phyloP scores from a whole-genome alignment of 2,113 vertebrate genomes.

The Sus scrofa region T2T-Sscrofa CM000813.6:46183501-46184000 shows the following conservation, averaged over 20 bases:
- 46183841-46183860: background rate
- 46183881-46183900: background rate
- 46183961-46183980: slow-evolving; percentile 46
- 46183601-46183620: background rate
- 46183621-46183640: background rate
- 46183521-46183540: background rate
- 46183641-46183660: background rate
- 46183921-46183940: slow-evolving; percentile 38
- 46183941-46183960: slow-evolving; percentile 60
- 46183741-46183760: background rate
- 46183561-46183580: background rate
- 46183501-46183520: background rate
- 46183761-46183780: background rate
- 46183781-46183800: background rate
- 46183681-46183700: background rate
- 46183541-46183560: background rate
- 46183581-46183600: background rate
- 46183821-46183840: background rate
- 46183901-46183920: slow-evolving; percentile 61
- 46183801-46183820: background rate
- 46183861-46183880: background rate
- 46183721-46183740: background rate
- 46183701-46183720: background rate
- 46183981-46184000: slow-evolving; percentile 52
- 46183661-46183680: background rate